These are phyloP conservation scores for Silurus glanis DNA, from an alignment of 2,113 vertebrate genomes.

Conservation along the genomic window DNA sequence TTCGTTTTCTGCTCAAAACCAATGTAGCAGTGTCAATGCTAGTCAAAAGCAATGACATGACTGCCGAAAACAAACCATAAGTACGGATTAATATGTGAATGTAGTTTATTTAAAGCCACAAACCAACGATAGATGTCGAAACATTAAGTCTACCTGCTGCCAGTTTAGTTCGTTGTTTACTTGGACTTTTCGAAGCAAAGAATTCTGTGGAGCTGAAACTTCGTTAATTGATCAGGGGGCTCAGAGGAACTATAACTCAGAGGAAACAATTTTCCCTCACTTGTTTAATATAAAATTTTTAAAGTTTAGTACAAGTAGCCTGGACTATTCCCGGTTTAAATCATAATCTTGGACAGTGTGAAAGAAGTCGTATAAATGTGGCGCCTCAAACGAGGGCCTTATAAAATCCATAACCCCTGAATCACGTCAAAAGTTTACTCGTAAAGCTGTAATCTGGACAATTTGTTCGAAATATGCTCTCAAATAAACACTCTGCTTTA, in stretches of 20 bases:
- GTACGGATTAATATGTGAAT: not conserved
- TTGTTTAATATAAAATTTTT: not conserved
- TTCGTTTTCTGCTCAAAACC: not conserved
- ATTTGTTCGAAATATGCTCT: conserved; percentile 3
- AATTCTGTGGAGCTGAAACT: not conserved
- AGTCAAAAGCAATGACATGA: not conserved
- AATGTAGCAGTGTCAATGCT: not conserved
- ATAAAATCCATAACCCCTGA: not conserved
- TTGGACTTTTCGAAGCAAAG: not conserved
- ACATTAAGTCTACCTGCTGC: not conserved
- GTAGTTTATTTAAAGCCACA: not conserved
- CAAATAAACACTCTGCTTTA: conserved; percentile 6
- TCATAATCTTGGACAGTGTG: not conserved
- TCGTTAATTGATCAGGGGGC: not conserved
- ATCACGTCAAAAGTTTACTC: not conserved
- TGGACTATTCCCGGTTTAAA: not conserved
- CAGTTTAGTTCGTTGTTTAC: not conserved
- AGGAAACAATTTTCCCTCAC: not conserved
- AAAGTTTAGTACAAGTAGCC: not conserved
- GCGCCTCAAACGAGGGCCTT: too few species aligned
- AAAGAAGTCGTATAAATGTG: not conserved
- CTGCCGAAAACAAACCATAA: not conserved
- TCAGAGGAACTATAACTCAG: too few species aligned
- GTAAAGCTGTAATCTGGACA: not conserved
- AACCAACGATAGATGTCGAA: not conserved